Evolutionary conservation across 2,113 vertebrate species (phyloP).

Genomic region (Pithys albifrons): DNA sequence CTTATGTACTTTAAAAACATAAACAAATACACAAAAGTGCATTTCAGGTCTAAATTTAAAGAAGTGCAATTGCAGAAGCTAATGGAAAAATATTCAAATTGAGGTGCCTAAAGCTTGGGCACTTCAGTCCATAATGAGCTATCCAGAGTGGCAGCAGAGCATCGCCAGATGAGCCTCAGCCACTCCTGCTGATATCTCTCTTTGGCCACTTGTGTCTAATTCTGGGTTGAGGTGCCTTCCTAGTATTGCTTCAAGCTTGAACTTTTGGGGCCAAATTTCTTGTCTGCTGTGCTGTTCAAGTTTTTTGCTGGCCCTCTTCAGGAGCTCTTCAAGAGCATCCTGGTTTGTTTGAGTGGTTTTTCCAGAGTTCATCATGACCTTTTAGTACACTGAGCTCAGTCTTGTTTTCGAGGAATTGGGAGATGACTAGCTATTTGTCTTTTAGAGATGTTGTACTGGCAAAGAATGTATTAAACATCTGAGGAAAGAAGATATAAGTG

Average conservation of each 20-base stretch:
- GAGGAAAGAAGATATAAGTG: constrained; percentile 5
- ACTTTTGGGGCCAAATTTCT: neutral
- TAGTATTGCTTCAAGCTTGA: neutral
- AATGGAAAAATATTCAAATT: neutral
- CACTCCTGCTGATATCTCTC: neutral
- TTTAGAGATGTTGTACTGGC: neutral
- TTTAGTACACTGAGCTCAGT: neutral
- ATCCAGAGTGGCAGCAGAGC: neutral
- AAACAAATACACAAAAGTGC: neutral
- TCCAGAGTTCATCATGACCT: neutral
- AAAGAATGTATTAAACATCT: neutral
- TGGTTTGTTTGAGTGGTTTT: neutral
- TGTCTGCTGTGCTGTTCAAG: neutral
- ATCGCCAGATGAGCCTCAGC: neutral
- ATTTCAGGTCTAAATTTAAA: neutral
- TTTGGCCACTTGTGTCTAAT: neutral
- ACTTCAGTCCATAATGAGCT: neutral
- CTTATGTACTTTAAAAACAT: neutral
- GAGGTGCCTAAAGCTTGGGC: neutral
- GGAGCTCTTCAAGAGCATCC: neutral
- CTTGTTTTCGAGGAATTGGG: neutral
- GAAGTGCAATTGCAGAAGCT: neutral
- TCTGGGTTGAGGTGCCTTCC: neutral
- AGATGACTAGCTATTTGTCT: neutral
- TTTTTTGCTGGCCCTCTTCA: neutral